phyloP scores from a whole-genome alignment of 2,113 vertebrate species.

The Leucosticte australis region DNA sequence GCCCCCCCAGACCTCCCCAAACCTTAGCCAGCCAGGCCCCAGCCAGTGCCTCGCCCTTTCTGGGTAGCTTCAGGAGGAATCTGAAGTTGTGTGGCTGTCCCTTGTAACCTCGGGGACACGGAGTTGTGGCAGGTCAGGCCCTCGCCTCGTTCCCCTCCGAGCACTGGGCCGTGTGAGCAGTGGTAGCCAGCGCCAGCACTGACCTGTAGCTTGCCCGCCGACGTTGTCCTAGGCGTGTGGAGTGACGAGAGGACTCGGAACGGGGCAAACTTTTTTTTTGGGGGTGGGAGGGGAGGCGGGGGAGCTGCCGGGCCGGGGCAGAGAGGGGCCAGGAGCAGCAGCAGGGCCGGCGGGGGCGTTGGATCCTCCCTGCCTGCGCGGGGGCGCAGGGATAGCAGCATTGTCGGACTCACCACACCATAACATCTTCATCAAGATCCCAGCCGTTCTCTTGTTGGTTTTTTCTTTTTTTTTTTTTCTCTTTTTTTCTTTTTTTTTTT shows the following conservation, averaged over 20 bases:
- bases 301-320: not conserved
- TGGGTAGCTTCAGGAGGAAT: conserved; percentile 45
- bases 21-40: conserved; percentile 56
- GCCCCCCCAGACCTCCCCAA: conserved; percentile 44
- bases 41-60: conserved; percentile 12
- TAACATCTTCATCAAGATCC: conserved; percentile 60
- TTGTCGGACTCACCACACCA: conserved; percentile 54
- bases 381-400: conserved; percentile 48
- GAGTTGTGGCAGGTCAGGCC: not conserved
- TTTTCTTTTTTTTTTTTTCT: not conserved
- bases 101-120: not conserved
- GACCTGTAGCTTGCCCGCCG: conserved; percentile 7
- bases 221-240: conserved; percentile 4
- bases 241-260: conserved; percentile 55
- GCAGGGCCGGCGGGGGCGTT: conserved; percentile 19
- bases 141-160: not conserved
- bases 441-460: not conserved
- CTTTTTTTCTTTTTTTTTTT: too few species aligned
- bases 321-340: conserved; percentile 32
- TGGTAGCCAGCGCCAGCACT: conserved; percentile 29
- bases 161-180: not conserved
- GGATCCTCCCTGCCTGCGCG: conserved; percentile 12
- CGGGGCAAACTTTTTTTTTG: not conserved
- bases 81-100: conserved; percentile 20
- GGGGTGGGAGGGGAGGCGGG: not conserved